These are phyloP conservation scores for Athalia rosae DNA, from an alignment of 2,888 invertebrate genomes.

Conservation along the genomic window DNA sequence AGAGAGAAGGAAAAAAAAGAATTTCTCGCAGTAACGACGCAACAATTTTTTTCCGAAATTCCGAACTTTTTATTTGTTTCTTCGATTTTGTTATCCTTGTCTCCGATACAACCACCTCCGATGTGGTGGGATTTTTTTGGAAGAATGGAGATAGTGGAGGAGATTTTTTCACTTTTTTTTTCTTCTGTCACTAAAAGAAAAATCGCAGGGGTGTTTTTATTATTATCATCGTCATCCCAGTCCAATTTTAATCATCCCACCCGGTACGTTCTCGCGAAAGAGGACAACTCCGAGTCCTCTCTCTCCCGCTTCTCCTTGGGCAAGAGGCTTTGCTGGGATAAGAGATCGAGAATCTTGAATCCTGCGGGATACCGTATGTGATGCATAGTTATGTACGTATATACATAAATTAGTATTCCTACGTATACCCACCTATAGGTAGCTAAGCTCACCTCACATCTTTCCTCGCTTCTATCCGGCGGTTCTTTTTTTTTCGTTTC, in stretches of 20 bases:
- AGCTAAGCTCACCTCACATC: slow-evolving; percentile 44
- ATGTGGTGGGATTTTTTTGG: no score
- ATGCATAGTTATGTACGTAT: neutral
- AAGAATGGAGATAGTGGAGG: no score
- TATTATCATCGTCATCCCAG: neutral
- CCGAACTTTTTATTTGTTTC: no score
- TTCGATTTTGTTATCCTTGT: neutral
- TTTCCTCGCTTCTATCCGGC: neutral
- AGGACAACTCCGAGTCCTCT: no score
- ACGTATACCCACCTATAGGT: slow-evolving; percentile 46
- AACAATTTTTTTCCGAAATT: no score
- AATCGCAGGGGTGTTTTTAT: neutral
- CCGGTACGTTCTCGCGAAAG: neutral
- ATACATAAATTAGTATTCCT: neutral
- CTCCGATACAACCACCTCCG: no score
- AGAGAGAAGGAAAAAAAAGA: no score
- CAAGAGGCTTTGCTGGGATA: slow-evolving; percentile 18
- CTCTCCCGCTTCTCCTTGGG: neutral
- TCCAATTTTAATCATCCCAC: slow-evolving; percentile 24
- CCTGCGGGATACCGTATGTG: neutral
- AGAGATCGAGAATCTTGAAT: slow-evolving; percentile 23
- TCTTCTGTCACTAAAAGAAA: neutral
- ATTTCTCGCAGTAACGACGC: no score
- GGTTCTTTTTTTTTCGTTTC: no score
- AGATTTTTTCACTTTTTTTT: neutral